Percentiles rank a stretch among this genome's conserved stretches.
Conservation (phyloP, 2,113 vertebrate genomes). For the Eptesicus fuscus region DNA sequence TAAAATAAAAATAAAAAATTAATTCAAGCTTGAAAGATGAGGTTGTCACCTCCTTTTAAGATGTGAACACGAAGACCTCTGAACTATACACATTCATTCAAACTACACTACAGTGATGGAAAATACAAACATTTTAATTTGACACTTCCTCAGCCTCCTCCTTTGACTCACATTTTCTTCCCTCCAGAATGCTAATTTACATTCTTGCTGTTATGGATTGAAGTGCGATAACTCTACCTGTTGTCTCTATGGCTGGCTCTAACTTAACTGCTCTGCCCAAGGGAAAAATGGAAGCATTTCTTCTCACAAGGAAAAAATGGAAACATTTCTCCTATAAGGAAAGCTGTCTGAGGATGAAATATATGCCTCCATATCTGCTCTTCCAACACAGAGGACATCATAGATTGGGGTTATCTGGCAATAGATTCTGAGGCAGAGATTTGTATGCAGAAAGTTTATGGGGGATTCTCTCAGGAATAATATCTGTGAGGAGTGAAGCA, state of each 20-base stretch:
- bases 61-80: slow-evolving; percentile 88
- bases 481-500: neutral
- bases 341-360: neutral
- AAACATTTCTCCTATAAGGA: neutral
- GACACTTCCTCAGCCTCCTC: neutral
- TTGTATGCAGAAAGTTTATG: neutral
- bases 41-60: slow-evolving; percentile 84
- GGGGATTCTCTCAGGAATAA: neutral
- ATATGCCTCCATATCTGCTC: rapidly evolving
- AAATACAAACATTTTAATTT: slow-evolving; percentile 71
- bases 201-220: neutral
- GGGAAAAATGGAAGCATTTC: neutral
- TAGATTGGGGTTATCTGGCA: neutral
- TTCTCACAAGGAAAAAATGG: neutral
- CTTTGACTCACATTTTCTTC: neutral
- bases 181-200: neutral
- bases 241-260: neutral
- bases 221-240: neutral
- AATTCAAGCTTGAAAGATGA: slow-evolving; percentile 85
- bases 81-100: slow-evolving; percentile 88
- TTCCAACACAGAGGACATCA: neutral
- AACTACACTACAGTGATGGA: slow-evolving; percentile 85
- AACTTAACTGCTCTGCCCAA: neutral
- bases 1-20: slow-evolving; percentile 83
- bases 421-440: neutral